Evolutionary conservation across 2,888 invertebrate species (phyloP), one percentile per base, ranked within the genome.

Genomic region (Hemicrepidius hirtus): DNA sequence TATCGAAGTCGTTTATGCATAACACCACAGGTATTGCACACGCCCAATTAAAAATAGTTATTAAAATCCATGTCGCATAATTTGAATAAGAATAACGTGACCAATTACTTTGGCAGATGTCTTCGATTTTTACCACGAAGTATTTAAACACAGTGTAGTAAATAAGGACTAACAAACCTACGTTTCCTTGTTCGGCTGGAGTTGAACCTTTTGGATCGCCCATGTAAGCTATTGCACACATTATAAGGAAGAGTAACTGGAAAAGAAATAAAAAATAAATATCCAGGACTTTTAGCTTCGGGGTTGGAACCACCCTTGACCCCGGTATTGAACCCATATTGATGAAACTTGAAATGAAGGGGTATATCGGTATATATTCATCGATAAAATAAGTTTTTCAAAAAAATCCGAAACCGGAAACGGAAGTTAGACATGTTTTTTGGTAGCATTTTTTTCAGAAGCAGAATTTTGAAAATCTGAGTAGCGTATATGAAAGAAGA

Each of bases 41-140:
- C 10, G 93, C 92, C 92, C 94, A 93, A 84, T 94, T 94, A 49
- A 94, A 87, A 0, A 93, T 90, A 55, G 94, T 90, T 85, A 92
- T 93, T 5, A 92, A 77, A 0, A 85, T 20, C 79, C 82, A 82
- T 71, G 82, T 81, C 0, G 84, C 24, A 24, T 80, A 80, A 62
- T 81, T 78, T 2, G 50, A 13, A 3, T 21, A 16, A 0, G 66
- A 57, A 28, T 73, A 70, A 13, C 50, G 66, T 5, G 74, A 41
- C 69, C 80, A 77, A 62, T 78, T 78, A 21, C 79, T 78, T 35
- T 76, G 69, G 41, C 80, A 82, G 18, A 85, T 81, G 40, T 85
- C 84, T 53, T 80, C 76, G 0, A 85, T 78, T 77, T 82, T 83
- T n/a, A 83, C 77, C 7, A 82, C 80, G 67, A 87, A 85, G 75